Evolutionary conservation across 1,140 invertebrate genomes (phyloP).

Genomic region (Steinernema feltiae): DNA sequence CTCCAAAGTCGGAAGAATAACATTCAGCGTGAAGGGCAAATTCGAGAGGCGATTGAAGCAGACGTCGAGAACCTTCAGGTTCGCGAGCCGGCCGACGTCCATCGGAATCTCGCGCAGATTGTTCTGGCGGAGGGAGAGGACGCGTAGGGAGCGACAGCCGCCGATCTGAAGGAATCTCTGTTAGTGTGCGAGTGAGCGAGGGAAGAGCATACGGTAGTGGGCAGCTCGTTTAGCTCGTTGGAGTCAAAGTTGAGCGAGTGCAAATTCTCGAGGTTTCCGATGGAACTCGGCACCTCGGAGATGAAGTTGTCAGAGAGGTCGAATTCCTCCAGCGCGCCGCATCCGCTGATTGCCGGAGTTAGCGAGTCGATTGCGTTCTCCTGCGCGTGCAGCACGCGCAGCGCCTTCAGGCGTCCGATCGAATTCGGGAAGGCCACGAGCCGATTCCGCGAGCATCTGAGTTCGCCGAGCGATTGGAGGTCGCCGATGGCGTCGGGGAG

Average conservation of each 20-base stretch:
- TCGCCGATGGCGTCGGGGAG: constrained; percentile 78
- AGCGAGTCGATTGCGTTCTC: constrained; percentile 84
- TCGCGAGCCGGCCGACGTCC: constrained; percentile 84
- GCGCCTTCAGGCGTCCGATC: constrained; percentile 73
- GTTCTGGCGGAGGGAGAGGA: constrained; percentile 91
- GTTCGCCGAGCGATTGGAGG: constrained; percentile 20
- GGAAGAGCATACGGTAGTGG: constrained; percentile 82
- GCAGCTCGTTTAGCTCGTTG: constrained; percentile 80
- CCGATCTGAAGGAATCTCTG: constrained; percentile 42
- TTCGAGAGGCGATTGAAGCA: constrained; percentile 91
- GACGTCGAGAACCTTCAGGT: constrained; percentile 90
- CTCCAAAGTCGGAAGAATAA: constrained; percentile 75
- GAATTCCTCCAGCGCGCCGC: constrained; percentile 85
- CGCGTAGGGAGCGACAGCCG: constrained; percentile 66
- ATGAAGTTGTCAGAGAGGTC: constrained; percentile 95
- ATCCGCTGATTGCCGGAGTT: constrained; percentile 85
- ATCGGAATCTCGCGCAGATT: constrained; percentile 79
- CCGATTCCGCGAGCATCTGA: background rate
- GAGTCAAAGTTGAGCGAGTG: constrained; percentile 94
- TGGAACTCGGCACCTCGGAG: constrained; percentile 78
- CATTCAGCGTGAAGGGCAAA: constrained; percentile 86
- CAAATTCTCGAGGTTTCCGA: constrained; percentile 83
- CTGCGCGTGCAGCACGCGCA: constrained; percentile 92
- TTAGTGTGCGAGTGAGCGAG: background rate
- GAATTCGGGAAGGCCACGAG: background rate